Conservation (phyloP, 2,888 invertebrate species). For the Orthosia gracilis region DNA sequence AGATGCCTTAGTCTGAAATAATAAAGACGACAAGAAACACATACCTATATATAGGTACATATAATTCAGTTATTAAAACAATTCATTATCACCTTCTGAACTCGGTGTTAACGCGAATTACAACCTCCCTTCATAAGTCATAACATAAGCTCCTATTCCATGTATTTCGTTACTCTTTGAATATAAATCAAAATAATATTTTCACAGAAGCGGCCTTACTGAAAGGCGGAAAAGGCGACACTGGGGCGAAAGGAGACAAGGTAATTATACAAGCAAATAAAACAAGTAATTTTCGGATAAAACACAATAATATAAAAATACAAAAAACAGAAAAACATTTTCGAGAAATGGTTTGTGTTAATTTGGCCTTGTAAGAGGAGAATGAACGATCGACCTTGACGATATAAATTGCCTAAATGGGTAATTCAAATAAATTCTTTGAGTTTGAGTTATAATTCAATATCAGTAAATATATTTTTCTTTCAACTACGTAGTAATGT, state of each 20-base stretch:
- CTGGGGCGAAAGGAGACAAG: slow-evolving; percentile 84
- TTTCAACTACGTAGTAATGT: too few species aligned
- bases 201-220: slow-evolving; percentile 80
- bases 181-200: slow-evolving; percentile 64
- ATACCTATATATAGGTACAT: too few species aligned
- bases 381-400: too few species aligned
- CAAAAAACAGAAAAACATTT: neutral
- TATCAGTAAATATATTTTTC: too few species aligned
- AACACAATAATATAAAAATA: neutral
- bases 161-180: slow-evolving; percentile 38
- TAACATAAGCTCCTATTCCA: slow-evolving; percentile 24
- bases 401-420: too few species aligned
- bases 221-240: slow-evolving; percentile 80
- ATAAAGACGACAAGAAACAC: too few species aligned
- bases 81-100: slow-evolving; percentile 1
- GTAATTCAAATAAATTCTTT: too few species aligned
- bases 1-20: neutral
- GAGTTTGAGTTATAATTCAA: too few species aligned
- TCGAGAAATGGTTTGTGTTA: neutral
- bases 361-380: neutral
- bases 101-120: slow-evolving; percentile 14
- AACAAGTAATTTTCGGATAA: neutral
- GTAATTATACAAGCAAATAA: slow-evolving; percentile 75
- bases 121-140: neutral
- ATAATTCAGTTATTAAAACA: neutral